phyloP scores from a whole-genome alignment of 1,140 invertebrate genomes.

The Muscidifurax raptorellus region DNA sequence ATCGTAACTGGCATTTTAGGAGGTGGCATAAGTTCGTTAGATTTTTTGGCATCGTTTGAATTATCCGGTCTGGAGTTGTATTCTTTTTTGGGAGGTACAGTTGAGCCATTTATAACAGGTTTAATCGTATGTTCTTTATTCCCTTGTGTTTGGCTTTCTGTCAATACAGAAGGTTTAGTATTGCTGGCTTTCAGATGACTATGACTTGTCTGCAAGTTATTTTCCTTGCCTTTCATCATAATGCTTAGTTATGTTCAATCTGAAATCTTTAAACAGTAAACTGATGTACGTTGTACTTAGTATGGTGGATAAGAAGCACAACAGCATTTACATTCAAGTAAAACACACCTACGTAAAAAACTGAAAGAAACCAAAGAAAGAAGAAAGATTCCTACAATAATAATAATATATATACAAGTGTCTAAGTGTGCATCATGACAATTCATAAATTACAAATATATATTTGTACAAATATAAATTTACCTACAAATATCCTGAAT shows the following conservation, averaged over 20 bases:
- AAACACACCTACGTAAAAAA: too few species aligned
- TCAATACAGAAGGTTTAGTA: neutral
- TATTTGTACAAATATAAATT: too few species aligned
- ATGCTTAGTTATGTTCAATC: neutral
- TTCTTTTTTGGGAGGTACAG: neutral
- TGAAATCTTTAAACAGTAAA: neutral
- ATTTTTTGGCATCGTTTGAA: constrained; percentile 51
- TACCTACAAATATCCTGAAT: too few species aligned
- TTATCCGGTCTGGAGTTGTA: neutral
- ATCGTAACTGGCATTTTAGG: constrained; percentile 56
- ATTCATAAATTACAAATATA: too few species aligned
- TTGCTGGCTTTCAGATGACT: neutral
- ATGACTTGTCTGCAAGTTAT: constrained; percentile 14
- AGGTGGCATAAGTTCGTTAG: constrained; percentile 66
- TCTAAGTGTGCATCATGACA: too few species aligned
- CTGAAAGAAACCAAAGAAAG: too few species aligned
- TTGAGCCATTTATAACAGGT: neutral
- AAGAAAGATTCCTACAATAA: too few species aligned
- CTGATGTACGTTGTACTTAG: neutral
- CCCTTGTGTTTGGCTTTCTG: neutral
- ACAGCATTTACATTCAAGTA: too few species aligned
- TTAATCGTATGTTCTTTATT: neutral
- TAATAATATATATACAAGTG: too few species aligned
- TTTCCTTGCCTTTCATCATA: constrained; percentile 42
- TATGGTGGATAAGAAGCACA: neutral